phyloP scores from a whole-genome alignment of 2,888 invertebrate species.

The Limnephilus lunatus region DNA sequence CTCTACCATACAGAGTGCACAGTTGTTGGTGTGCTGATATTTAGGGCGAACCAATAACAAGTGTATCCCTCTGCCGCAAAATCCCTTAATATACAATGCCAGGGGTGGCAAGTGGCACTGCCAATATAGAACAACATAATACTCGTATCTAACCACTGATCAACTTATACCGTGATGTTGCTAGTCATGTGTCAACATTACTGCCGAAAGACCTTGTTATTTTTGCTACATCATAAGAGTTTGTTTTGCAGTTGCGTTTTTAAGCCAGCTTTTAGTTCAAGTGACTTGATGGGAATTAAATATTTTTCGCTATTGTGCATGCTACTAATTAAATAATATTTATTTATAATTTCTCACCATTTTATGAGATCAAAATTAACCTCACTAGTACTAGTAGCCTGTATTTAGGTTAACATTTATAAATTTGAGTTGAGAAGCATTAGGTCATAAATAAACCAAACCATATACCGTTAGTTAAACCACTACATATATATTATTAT shows the following conservation, averaged over 20 bases:
- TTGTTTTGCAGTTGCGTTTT: slow-evolving; percentile 8
- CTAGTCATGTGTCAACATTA: slow-evolving; percentile 24
- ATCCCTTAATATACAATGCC: slow-evolving; percentile 31
- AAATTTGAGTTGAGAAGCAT: too few relatives aligned
- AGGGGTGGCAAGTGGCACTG: not conserved
- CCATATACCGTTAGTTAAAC: too few relatives aligned
- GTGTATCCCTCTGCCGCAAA: slow-evolving; percentile 41
- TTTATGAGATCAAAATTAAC: too few relatives aligned
- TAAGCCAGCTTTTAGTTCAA: not conserved
- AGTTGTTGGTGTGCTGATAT: slow-evolving; percentile 19
- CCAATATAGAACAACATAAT: not conserved
- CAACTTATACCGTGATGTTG: slow-evolving; percentile 3
- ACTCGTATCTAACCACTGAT: not conserved
- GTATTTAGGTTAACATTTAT: too few relatives aligned
- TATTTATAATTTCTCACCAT: too few relatives aligned
- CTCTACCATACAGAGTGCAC: not conserved
- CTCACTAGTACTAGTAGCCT: too few relatives aligned
- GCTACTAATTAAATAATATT: not conserved
- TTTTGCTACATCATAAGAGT: not conserved
- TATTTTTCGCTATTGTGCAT: not conserved
- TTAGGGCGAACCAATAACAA: slow-evolving; percentile 39
- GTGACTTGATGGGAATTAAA: not conserved
- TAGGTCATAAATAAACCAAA: too few relatives aligned
- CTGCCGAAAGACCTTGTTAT: not conserved
- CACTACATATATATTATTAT: too few relatives aligned